phyloP scores from a whole-genome alignment of 2,113 vertebrate species.

The Rhinoderma darwinii region DNA sequence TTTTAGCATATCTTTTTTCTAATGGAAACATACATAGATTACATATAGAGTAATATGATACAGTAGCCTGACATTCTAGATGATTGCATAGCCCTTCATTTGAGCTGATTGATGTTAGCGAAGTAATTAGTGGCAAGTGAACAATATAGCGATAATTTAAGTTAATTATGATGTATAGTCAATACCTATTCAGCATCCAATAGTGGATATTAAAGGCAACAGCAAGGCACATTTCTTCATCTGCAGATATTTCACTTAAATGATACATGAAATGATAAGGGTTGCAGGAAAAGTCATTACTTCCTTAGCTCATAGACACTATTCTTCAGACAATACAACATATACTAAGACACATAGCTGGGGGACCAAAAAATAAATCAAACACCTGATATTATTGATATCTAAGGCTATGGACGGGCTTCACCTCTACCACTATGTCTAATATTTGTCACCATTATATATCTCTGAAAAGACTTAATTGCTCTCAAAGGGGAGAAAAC shows the following conservation, averaged over 20 bases:
- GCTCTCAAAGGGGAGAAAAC: slow-evolving; percentile 59
- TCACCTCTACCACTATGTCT: not conserved
- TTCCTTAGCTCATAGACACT: not conserved
- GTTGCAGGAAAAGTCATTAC: not conserved
- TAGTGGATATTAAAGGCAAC: slow-evolving; percentile 7
- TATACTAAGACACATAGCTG: slow-evolving; percentile 30
- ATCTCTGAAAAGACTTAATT: slow-evolving; percentile 62
- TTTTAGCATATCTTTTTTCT: not conserved
- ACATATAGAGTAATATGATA: not conserved
- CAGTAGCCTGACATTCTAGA: slow-evolving; percentile 7
- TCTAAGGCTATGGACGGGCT: slow-evolving; percentile 27
- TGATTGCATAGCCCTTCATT: not conserved
- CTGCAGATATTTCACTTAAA: slow-evolving; percentile 36
- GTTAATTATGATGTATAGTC: slow-evolving; percentile 24
- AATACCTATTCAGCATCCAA: slow-evolving; percentile 2
- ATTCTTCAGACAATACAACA: slow-evolving; percentile 30
- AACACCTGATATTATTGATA: not conserved
- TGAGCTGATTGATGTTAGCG: slow-evolving; percentile 6
- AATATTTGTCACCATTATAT: slow-evolving; percentile 51
- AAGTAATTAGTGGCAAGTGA: slow-evolving; percentile 3
- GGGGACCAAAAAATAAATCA: slow-evolving; percentile 39
- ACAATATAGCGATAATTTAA: slow-evolving; percentile 31
- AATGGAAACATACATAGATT: slow-evolving; percentile 2
- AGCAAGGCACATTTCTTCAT: not conserved
- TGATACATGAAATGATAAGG: slow-evolving; percentile 22